These are phyloP conservation scores for Calypte anna DNA, from an alignment of 2,113 vertebrate species.

Conservation along the genomic window DNA sequence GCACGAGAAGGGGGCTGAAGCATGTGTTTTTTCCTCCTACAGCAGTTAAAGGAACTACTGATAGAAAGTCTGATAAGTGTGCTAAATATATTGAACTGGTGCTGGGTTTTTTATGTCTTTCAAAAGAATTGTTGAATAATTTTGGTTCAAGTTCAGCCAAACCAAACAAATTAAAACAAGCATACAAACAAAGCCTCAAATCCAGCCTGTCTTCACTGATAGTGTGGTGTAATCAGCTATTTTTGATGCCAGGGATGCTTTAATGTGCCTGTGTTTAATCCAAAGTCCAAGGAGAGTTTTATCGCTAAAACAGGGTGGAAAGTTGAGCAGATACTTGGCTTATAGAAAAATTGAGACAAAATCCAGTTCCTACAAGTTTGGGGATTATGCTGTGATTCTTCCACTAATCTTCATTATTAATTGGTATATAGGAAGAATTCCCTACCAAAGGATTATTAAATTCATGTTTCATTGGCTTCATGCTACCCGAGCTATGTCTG, in stretches of 20 bases:
- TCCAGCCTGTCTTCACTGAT: neutral
- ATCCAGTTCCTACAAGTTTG: neutral
- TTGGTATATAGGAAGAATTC: neutral
- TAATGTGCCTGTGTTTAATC: neutral
- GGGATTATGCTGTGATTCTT: neutral
- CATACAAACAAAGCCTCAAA: neutral
- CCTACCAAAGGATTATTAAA: neutral
- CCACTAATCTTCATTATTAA: neutral
- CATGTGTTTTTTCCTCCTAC: conserved; percentile 11
- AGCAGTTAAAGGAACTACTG: neutral
- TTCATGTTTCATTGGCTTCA: neutral
- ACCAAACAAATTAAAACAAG: conserved; percentile 12
- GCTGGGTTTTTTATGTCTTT: neutral
- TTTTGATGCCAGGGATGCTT: neutral
- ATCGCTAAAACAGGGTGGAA: neutral
- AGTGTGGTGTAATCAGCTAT: neutral
- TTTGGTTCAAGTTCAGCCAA: conserved; percentile 1
- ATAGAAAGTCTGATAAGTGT: too few species aligned
- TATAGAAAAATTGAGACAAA: neutral
- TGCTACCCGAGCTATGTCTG: neutral
- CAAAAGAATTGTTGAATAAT: neutral
- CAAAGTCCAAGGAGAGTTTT: neutral
- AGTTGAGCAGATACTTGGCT: neutral
- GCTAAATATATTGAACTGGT: neutral
- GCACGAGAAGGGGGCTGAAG: neutral